These are phyloP conservation scores for Pitta sordida DNA, from an alignment of 2,113 vertebrate genomes.

Conservation along the genomic window DNA sequence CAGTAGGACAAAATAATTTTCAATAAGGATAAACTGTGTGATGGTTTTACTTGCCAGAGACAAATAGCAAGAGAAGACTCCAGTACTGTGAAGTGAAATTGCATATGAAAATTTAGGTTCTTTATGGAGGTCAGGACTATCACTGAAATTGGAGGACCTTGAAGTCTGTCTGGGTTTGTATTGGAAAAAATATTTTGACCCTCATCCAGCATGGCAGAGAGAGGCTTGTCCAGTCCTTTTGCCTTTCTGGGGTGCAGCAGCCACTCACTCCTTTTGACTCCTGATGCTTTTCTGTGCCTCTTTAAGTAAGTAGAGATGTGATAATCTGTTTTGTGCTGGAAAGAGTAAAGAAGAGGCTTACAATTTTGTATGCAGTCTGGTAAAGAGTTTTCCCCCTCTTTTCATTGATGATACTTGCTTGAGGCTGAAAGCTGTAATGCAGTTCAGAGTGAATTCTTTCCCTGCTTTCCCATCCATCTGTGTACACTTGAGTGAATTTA, in stretches of 20 bases:
- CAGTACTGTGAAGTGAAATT: not conserved
- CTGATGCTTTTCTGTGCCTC: too few species aligned
- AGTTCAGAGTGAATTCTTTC: not conserved
- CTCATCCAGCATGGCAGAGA: too few species aligned
- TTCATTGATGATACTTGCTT: too few species aligned
- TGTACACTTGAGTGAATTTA: not conserved
- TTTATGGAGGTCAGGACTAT: not conserved
- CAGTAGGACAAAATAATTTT: too few species aligned
- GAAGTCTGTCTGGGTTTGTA: not conserved
- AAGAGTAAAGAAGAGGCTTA: too few species aligned
- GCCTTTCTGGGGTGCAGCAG: too few species aligned
- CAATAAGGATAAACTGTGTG: not conserved
- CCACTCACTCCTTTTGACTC: too few species aligned
- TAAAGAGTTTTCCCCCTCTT: too few species aligned
- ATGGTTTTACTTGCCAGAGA: not conserved
- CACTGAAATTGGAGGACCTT: not conserved
- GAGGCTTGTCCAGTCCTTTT: too few species aligned
- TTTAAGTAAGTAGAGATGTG: too few species aligned
- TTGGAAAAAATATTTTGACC: not conserved
- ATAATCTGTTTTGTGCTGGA: too few species aligned
- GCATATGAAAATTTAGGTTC: not conserved
- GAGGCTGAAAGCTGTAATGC: not conserved
- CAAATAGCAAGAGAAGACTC: not conserved
- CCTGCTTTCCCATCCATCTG: not conserved
- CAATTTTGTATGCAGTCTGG: too few species aligned